Conservation (phyloP, 2,113 vertebrate species). For the Pseudorasbora parva region DNA sequence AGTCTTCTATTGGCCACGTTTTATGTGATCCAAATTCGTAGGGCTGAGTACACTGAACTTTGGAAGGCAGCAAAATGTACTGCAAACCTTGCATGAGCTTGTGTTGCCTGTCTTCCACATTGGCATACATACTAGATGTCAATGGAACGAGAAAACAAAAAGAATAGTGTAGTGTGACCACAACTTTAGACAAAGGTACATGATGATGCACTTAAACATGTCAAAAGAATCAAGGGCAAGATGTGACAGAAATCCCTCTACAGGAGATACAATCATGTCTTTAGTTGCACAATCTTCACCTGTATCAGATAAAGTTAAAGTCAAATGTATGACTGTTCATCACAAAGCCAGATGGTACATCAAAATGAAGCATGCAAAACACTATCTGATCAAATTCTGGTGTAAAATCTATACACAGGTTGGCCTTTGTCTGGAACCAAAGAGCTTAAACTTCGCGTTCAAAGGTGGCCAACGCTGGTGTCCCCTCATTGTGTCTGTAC, state of each 20-base stretch:
- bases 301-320: not conserved
- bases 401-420: not conserved
- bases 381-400: not conserved
- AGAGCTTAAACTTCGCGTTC: conserved; percentile 15
- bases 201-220: not conserved
- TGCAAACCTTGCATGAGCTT: no score
- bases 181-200: no score
- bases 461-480: conserved; percentile 23
- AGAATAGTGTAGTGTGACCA: no score
- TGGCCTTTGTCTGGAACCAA: not conserved
- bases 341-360: not conserved
- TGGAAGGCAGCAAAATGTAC: no score
- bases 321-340: conserved; percentile 5
- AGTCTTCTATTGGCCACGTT: no score
- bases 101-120: no score
- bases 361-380: conserved; percentile 19
- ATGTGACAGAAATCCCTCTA: not conserved
- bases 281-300: not conserved
- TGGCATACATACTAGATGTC: no score
- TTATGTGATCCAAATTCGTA: no score
- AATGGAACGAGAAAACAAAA: no score
- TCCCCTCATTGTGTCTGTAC: conserved; percentile 2
- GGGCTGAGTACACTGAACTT: no score
- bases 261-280: not conserved
- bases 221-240: not conserved